A percentile compares a stretch with the other conserved stretches of the same genome.
Evolutionary conservation across 1,140 invertebrate genomes (phyloP).

Genomic region (Doryteuthis pealeii): DNA sequence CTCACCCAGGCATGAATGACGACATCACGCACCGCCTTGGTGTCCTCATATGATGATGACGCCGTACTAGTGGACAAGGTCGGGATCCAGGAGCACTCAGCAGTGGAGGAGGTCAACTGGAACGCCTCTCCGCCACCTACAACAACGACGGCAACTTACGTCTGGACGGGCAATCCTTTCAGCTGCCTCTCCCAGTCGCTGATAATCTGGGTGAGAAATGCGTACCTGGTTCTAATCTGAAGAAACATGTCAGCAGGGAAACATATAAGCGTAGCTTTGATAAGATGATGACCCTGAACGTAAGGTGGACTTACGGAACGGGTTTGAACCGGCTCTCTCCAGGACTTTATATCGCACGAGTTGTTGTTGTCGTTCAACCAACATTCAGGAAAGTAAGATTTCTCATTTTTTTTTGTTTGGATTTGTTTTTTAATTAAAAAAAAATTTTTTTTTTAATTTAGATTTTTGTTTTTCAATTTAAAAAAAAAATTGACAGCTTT

Average conservation of each 20-base stretch:
- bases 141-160: background rate
- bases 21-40: background rate
- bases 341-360: background rate
- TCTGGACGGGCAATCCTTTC: background rate
- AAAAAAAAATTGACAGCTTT: background rate
- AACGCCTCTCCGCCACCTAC: conserved; percentile 19
- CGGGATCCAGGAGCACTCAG: conserved; percentile 35
- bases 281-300: background rate
- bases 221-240: background rate
- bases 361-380: background rate
- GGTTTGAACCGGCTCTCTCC: background rate
- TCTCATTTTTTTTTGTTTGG: too few species aligned
- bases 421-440: background rate
- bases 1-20: background rate
- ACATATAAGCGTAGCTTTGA: background rate
- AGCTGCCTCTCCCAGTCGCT: conserved; percentile 7
- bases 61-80: conserved; percentile 12
- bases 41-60: background rate
- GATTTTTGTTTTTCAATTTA: background rate
- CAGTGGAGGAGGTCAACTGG: conserved; percentile 37
- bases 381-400: conserved; percentile 8
- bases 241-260: background rate
- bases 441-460: background rate
- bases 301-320: background rate
- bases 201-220: conserved; percentile 5